A percentile compares a stretch with the other conserved stretches of the same genome.
These are phyloP conservation scores for Nemotelus pantherinus DNA, from an alignment of 2,888 invertebrate species.

Conservation along the genomic window DNA sequence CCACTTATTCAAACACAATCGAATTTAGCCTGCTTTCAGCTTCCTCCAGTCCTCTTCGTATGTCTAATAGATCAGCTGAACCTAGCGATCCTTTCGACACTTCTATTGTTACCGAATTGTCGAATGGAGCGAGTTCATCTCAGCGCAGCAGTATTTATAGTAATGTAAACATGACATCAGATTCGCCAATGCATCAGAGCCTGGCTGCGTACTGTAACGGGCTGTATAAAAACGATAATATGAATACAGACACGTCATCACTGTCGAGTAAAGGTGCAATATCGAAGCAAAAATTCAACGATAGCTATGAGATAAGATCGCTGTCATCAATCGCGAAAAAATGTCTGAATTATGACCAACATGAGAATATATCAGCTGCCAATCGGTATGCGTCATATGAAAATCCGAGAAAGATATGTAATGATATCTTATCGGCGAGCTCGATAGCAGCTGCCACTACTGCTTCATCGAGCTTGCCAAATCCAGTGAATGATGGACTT, in stretches of 20 bases:
- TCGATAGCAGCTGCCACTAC: background rate
- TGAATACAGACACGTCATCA: constrained; percentile 45
- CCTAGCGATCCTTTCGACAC: constrained; percentile 77
- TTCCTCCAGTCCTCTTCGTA: constrained; percentile 40
- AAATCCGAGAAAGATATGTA: constrained; percentile 21
- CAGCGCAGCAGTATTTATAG: constrained; percentile 38
- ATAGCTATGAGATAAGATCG: background rate
- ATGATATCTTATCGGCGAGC: constrained; percentile 6
- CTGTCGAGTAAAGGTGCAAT: constrained; percentile 48
- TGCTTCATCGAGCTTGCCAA: constrained; percentile 17
- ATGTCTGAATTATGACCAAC: constrained; percentile 41
- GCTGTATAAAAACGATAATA: constrained; percentile 45
- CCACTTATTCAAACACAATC: constrained; percentile 68
- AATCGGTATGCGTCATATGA: constrained; percentile 15
- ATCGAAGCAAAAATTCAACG: constrained; percentile 46
- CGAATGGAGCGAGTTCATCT: background rate
- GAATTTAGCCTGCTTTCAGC: constrained; percentile 56
- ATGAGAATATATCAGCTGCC: constrained; percentile 5
- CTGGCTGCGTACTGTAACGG: constrained; percentile 43
- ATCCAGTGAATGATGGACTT: constrained; percentile 22
- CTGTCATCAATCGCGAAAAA: constrained; percentile 23
- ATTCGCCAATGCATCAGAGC: constrained; percentile 16
- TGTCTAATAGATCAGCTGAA: constrained; percentile 46
- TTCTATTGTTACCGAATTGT: constrained; percentile 56
- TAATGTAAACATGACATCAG: constrained; percentile 35